A percentile compares a stretch with the other conserved stretches of the same genome.
These are phyloP conservation scores for Tetropium fuscum DNA, from an alignment of 2,888 invertebrate genomes.

Conservation along the genomic window DNA sequence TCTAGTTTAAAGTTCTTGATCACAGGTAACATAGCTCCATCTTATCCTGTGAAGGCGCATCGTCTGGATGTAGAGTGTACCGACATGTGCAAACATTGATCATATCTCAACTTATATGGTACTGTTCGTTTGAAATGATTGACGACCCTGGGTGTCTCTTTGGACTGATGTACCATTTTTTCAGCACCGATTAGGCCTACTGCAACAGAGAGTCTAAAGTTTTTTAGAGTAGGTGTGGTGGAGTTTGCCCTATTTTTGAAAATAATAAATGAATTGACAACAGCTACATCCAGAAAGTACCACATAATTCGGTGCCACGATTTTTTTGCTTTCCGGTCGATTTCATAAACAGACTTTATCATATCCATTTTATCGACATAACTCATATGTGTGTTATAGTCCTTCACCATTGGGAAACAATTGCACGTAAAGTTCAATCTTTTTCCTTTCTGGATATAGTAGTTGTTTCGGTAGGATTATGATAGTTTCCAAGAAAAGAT, in stretches of 20 bases:
- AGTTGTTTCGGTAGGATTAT: constrained; percentile 6
- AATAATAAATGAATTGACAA: constrained; percentile 43
- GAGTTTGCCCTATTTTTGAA: constrained; percentile 4
- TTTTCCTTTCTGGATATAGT: background rate
- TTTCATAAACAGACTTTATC: constrained; percentile 46
- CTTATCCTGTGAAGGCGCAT: constrained; percentile 9
- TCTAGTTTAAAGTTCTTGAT: no score
- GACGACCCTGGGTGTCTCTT: background rate
- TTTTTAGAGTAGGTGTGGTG: background rate
- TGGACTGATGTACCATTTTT: background rate
- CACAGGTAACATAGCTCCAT: background rate
- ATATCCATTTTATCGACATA: constrained; percentile 50
- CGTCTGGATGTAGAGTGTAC: background rate
- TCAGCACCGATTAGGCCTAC: background rate
- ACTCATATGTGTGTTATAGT: constrained; percentile 50
- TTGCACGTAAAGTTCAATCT: background rate
- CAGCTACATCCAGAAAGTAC: constrained; percentile 48
- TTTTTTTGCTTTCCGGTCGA: constrained; percentile 48
- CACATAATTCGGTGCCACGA: constrained; percentile 52
- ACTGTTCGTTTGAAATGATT: constrained; percentile 7
- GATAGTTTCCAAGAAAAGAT: background rate
- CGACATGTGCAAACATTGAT: constrained; percentile 1
- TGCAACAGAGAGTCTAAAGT: constrained; percentile 7
- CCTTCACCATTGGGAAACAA: constrained; percentile 28
- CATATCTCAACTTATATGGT: background rate